Conservation (phyloP, 2,888 invertebrate genomes). For the Elmis aenea region DNA sequence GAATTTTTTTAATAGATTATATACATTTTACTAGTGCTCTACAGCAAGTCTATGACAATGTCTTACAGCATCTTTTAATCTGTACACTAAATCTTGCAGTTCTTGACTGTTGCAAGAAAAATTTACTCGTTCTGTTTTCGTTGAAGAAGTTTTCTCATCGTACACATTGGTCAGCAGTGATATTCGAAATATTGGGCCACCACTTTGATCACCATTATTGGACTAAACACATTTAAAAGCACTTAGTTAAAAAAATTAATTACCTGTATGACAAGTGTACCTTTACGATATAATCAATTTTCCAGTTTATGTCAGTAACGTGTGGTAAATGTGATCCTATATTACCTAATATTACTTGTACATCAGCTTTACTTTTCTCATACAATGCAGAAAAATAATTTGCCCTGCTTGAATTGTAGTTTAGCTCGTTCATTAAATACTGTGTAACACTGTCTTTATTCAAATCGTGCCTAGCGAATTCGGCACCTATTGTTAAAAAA, state of each 20-base stretch:
- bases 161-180: slow-evolving; percentile 36
- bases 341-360: slow-evolving; percentile 37
- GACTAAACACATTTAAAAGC: too few species aligned
- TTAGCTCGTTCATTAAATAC: slow-evolving; percentile 33
- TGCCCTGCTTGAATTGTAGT: slow-evolving; percentile 27
- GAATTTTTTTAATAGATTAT: too few species aligned
- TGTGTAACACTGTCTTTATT: slow-evolving; percentile 29
- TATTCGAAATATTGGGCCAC: slow-evolving; percentile 42
- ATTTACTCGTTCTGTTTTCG: slow-evolving; percentile 47
- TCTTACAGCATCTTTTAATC: slow-evolving; percentile 59
- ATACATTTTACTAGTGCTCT: slow-evolving; percentile 29
- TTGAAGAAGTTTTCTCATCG: slow-evolving; percentile 43
- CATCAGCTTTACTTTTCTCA: slow-evolving; percentile 30
- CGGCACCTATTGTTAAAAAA: slow-evolving; percentile 33
- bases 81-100: slow-evolving; percentile 62
- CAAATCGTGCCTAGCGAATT: slow-evolving; percentile 34
- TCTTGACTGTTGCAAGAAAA: slow-evolving; percentile 61
- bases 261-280: slow-evolving; percentile 23
- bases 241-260: slow-evolving; percentile 1
- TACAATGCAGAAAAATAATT: slow-evolving; percentile 33
- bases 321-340: slow-evolving; percentile 48
- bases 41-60: slow-evolving; percentile 54
- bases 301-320: slow-evolving; percentile 57
- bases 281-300: slow-evolving; percentile 51
- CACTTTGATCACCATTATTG: slow-evolving; percentile 34